Evolutionary conservation across 2,888 invertebrate genomes (phyloP).

Genomic region (Cancer borealis): DNA sequence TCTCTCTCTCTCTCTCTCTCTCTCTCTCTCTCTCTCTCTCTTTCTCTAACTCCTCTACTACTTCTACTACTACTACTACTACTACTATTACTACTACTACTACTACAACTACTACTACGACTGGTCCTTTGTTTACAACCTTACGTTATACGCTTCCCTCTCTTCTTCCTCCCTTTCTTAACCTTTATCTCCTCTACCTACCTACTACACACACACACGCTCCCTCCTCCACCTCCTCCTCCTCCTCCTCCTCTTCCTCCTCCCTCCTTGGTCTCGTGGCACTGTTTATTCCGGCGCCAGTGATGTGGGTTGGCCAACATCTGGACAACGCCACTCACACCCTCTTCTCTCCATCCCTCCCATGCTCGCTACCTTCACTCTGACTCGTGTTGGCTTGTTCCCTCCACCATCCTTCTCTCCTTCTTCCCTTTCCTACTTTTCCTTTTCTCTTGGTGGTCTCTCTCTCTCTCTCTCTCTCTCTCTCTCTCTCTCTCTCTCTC

Average conservation of each 20-base stretch:
- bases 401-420: background rate
- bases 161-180: background rate
- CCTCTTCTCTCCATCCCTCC: slow-evolving; percentile 44
- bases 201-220: slow-evolving; percentile 2
- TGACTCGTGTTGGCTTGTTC: background rate
- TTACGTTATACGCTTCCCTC: background rate
- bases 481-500: background rate
- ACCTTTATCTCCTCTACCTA: background rate
- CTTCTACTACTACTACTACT: background rate
- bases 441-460: background rate
- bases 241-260: background rate
- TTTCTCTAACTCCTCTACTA: background rate
- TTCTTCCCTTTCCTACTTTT: background rate
- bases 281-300: slow-evolving; percentile 29
- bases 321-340: slow-evolving; percentile 36
- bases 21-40: slow-evolving; percentile 31
- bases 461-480: background rate
- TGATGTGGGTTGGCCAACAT: slow-evolving; percentile 38
- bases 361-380: background rate
- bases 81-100: background rate
- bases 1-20: background rate
- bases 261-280: slow-evolving; percentile 23
- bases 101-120: background rate
- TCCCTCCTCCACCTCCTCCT: background rate
- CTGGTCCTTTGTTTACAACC: background rate